These are phyloP conservation scores for Zhuqinia jingwanae DNA, from an alignment of 2,888 invertebrate species.

Conservation along the genomic window DNA sequence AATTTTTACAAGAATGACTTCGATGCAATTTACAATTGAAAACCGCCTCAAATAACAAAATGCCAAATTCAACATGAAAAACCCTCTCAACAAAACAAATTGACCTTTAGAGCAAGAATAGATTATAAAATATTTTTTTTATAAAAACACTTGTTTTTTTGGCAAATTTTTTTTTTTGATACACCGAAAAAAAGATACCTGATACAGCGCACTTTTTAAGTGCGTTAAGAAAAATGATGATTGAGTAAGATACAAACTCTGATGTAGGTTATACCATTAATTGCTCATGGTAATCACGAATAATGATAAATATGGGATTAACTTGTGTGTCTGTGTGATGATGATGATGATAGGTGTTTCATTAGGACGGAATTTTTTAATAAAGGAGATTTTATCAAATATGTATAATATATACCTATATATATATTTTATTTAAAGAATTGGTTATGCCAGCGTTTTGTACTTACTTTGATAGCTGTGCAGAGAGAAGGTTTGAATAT, in stretches of 20 bases:
- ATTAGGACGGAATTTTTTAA: too few relatives aligned
- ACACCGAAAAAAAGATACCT: not conserved
- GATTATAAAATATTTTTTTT: slow-evolving; percentile 10
- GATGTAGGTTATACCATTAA: slow-evolving; percentile 16
- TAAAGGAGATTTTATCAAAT: too few relatives aligned
- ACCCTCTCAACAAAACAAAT: not conserved
- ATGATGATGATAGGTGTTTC: too few relatives aligned
- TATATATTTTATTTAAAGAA: too few relatives aligned
- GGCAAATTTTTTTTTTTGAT: slow-evolving; percentile 1
- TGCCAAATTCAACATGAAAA: too few relatives aligned
- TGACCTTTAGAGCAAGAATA: not conserved
- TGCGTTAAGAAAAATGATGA: not conserved
- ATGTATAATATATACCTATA: too few relatives aligned
- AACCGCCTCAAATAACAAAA: too few relatives aligned
- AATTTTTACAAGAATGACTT: slow-evolving; percentile 29
- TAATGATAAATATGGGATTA: not conserved
- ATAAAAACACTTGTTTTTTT: slow-evolving; percentile 23
- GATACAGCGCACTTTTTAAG: too few relatives aligned
- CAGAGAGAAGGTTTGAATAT: slow-evolving; percentile 92
- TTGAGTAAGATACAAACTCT: not conserved
- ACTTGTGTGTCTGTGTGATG: not conserved
- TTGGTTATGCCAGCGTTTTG: too few relatives aligned
- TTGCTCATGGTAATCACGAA: not conserved
- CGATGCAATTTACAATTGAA: too few relatives aligned
- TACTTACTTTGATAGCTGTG: slow-evolving; percentile 92